phyloP scores from a whole-genome alignment of 2,888 invertebrate genomes.

The Ichneumon xanthorius region DNA sequence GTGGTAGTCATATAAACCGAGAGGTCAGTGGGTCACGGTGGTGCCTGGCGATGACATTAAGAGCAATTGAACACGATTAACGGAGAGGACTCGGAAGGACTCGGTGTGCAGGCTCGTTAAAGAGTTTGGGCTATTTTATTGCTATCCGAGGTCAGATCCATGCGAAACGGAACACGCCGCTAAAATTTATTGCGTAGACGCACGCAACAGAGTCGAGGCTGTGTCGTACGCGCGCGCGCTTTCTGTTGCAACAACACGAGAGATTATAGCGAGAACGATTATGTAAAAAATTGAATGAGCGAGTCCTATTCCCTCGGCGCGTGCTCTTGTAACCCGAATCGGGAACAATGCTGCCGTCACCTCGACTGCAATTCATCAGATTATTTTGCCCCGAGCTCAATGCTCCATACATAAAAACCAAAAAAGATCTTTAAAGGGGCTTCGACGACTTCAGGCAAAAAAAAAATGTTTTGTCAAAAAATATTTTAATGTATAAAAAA shows the following conservation, averaged over 20 bases:
- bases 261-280: slow-evolving; percentile 46
- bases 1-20: slow-evolving; percentile 45
- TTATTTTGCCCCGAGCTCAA: neutral
- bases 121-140: slow-evolving; percentile 36
- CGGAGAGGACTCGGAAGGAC: slow-evolving; percentile 28
- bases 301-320: slow-evolving; percentile 29
- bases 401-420: neutral
- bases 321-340: slow-evolving; percentile 38
- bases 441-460: neutral
- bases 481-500: no score
- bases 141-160: slow-evolving; percentile 11
- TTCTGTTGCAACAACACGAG: slow-evolving; percentile 42
- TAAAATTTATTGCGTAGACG: neutral
- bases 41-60: slow-evolving; percentile 47
- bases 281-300: slow-evolving; percentile 53
- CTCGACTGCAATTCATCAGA: neutral
- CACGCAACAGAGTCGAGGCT: neutral
- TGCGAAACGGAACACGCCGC: neutral
- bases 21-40: slow-evolving; percentile 65
- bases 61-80: slow-evolving; percentile 48
- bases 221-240: neutral
- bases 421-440: neutral
- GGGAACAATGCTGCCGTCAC: slow-evolving; percentile 42
- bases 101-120: slow-evolving; percentile 23
- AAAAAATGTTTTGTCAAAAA: no score